Evolutionary conservation across 2,797 vertebrate species (phyloP), one percentile per base, ranked within the genome.

Genomic region (Amazonetta brasiliensis): DNA sequence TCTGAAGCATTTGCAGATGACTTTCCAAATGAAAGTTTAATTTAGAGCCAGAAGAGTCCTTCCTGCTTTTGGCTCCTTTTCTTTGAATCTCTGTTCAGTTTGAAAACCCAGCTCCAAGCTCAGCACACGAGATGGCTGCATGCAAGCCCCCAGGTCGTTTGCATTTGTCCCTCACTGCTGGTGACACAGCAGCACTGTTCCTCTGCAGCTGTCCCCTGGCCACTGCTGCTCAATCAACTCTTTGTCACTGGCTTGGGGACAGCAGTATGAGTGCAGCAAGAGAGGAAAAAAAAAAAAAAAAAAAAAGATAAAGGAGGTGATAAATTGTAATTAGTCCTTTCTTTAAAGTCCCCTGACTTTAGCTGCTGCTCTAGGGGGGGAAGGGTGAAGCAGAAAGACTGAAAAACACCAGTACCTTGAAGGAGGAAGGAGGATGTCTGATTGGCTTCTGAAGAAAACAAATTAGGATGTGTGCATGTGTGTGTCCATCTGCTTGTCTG

Each of bases 61-160:
- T 50, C 3, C 12, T 52, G 37, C 46, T 48, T 64, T 41, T 23
- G 35, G 26, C 71, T 76, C 39, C 25, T 92, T 73, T 64, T 48
- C 76, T 59, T 10, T 68, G 55, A 82, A 37, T 44, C n/a, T 37
- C 12, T 3, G 2, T 23, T 15, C 21, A 20, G 50, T 11, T 6
- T 74, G 72, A 54, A 48, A 60, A 7, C 26, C 52, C 91, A 82
- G 50, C 60, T 69, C 55, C 28, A 81, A 82, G 64, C 56, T 43
- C 50, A 48, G 59, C 33, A 22, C 1, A 1, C 11, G 1, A 0
- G 0, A 21, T 11, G 71, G 55, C 64, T 55, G 13, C 0, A 1
- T 81, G 84, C 54, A 64, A 72, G 56, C 56, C 39, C 12, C 2
- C 3, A 7, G 39, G 20, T 11, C 4, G 2, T 12, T 60, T 60